Base-by-base conservation (phyloP, 1,140 invertebrate genomes). In the Drosophila sproati region DNA sequence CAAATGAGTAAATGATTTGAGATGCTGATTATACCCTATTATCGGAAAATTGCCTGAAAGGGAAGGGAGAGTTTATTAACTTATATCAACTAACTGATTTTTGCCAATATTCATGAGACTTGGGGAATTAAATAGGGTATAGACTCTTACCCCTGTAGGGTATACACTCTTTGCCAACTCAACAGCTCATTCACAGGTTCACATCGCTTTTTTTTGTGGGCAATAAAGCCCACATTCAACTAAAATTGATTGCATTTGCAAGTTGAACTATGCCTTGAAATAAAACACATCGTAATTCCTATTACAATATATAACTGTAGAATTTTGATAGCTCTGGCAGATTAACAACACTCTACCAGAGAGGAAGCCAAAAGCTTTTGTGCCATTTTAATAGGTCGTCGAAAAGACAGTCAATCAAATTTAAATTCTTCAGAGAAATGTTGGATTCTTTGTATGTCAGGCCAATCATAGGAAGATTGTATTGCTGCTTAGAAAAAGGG, bases 391-490 rank as follows among this genome's bases (percentile, higher is more conserved):
- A 68, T 68, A 47, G 63, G 32, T 73, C 32, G 39, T 43, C n/a
- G 2, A n/a, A 67, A 54, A 35, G 50, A 28, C 56, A 47, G 64
- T 35, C 50, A 64, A 66, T 67, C 31, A 56, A 59, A 52, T 75
- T 41, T 69, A 45, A 81, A 81, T 78, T 81, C 82, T 85, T 86
- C 74, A 81, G 78, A 68, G 59, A 71, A 85, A 75, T 77, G 39
- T 56, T 60, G 52, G 69, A 72, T 55, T 20, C 39, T n/a, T 70
- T 28, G 50, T 41, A 7, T 62, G 59, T 28, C 32, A 8, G 10
- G 51, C 8, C n/a, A 56, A 28, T 34, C 35, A 64, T n/a, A 10
- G 37, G 10, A 50, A 55, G 50, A 47, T 52, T 61, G 4, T 43
- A 45, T 55, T 43, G 31, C 50, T 50, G 51, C 5, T 43, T 29